Evolutionary conservation across 2,797 vertebrate genomes (phyloP), one percentile per base, ranked within the genome.

Genomic region (Tachyglossus aculeatus): DNA sequence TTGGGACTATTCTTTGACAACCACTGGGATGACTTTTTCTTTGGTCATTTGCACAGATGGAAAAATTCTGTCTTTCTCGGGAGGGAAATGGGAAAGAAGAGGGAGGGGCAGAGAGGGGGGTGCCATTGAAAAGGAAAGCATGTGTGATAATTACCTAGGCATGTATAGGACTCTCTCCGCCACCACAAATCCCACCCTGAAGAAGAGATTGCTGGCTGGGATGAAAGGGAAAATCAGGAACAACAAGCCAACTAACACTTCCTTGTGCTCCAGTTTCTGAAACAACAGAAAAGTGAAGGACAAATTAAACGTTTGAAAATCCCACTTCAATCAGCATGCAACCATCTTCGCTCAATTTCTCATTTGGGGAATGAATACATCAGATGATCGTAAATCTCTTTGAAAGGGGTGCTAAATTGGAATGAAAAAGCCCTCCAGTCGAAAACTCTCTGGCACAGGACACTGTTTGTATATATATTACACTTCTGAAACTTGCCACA

Each of bases 81-180:
- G 33, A 43, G 33, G 11, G 12, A 3, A 2, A 10, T 6, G 9
- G 15, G 47, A 41, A 47, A 25, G 58, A 19, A 22, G 33, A 47
- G 11, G 24, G 22, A 16, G n/a, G 47, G 44, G 50, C 25, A 58
- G 19, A 22, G 33, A 47, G 11, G 24, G 22, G 16, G n/a, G n/a
- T 73, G 83, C 82, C 15, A 9, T 83, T 83, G 83, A 69, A n/a
- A 79, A 77, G 54, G 53, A 83, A 77, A 75, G 79, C 53, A 80
- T 25, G 31, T 63, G 52, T 55, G 55, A 32, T 82, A 88, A 69
- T 90, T 93, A 97, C 96, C 98, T 99, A 38, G 98, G 97, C 96
- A 99, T 98, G 92, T 99, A 98, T 82, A 99, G 96, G 76, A 99
- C 95, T 83, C 97, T 93, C 86, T 98, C 97, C 1, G 97, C 97